Evolutionary conservation across 2,113 vertebrate species (phyloP), one percentile per base, ranked within the genome.

Genomic region (Haemorhous mexicanus): DNA sequence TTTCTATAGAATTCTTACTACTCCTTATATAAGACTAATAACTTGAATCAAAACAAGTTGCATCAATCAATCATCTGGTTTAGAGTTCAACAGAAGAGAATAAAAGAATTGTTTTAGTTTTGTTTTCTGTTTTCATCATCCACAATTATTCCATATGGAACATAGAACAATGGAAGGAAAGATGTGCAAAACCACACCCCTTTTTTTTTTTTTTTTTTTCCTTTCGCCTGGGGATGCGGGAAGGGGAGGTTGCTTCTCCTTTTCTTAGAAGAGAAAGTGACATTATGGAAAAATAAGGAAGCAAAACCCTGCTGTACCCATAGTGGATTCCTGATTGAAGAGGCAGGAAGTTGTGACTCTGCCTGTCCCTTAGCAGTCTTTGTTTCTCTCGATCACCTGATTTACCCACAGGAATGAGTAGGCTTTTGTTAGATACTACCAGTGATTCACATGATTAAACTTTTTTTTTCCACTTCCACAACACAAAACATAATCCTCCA

Each of bases 301-400:
- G 56, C 12, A 87, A 87, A 87, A 56, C 41, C 7, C 47, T 37
- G 4, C 14, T 58, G 32, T 26, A 68, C 7, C 16, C 41, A 12
- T 12, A 84, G 69, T 2, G 69, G 33, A 53, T 46, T 87, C 32
- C 58, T 58, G 30, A 58, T 53, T 53, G 16, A 62, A 33, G 18
- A 62, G n/a, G 44, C 0, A 4, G 32, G 46, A 94, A 77, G 30
- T 37, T 84, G 37, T 2, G 4, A 20, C 9, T 78, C 27, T 59
- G 18, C 52, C 44, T 61, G 24, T n/a, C 30, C 26, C 20, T 39
- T 81, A 84, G 8, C 0, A 0, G 20, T 44, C 49, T 77, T 74
- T 95, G 44, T 68, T 84, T 94, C 28, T 81, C 52, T 17, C 33
- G 39, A 61, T 87, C 76, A 84, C 63, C 59, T 83, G 63, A 94